phyloP scores from a whole-genome alignment of 1,140 invertebrate genomes.

The Phortica variegata region DNA sequence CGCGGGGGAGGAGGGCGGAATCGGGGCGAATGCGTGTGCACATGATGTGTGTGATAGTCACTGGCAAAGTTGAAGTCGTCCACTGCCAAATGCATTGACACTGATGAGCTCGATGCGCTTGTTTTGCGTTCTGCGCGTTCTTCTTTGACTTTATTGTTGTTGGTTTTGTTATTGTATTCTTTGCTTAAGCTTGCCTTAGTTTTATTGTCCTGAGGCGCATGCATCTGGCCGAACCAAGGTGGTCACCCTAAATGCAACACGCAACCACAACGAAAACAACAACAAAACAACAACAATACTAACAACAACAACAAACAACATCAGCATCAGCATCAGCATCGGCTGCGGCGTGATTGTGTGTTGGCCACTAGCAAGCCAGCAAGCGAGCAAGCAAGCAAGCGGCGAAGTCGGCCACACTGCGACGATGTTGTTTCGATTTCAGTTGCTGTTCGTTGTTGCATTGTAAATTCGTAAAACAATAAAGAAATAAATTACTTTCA shows the following conservation, averaged over 20 bases:
- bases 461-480: constrained; percentile 57
- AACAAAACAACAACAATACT: constrained; percentile 8
- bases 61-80: too few species aligned
- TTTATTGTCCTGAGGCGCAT: neutral
- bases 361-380: too few species aligned
- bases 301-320: too few species aligned
- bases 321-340: constrained; percentile 24
- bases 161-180: neutral
- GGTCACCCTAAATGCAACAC: constrained; percentile 53
- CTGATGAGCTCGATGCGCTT: constrained; percentile 37
- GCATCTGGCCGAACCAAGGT: constrained; percentile 30
- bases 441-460: constrained; percentile 45
- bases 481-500: constrained; percentile 57
- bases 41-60: neutral
- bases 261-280: constrained; percentile 25
- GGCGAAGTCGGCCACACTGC: too few species aligned
- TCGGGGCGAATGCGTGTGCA: too few species aligned
- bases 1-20: too few species aligned
- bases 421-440: constrained; percentile 46
- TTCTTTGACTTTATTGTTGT: neutral
- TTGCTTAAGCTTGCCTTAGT: neutral
- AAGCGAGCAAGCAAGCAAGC: neutral
- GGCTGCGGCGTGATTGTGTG: constrained; percentile 47
- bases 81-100: constrained; percentile 41
- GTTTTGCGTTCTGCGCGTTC: constrained; percentile 1